Evolutionary conservation across 2,113 vertebrate species (phyloP).

Genomic region (Pelodiscus sinensis): DNA sequence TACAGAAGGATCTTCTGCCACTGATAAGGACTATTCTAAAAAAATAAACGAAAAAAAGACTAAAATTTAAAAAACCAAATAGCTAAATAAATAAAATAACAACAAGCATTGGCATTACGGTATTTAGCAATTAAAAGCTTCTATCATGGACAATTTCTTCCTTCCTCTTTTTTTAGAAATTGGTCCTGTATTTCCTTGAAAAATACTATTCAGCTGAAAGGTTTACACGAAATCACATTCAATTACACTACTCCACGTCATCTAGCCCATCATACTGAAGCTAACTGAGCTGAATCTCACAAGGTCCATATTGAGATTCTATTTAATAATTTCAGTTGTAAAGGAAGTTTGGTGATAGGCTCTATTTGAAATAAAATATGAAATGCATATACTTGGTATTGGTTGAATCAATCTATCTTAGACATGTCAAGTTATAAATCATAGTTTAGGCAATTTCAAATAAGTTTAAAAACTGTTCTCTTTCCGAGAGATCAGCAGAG

Average conservation of each 20-base stretch:
- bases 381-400: background rate
- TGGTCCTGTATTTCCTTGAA: slow-evolving; percentile 4
- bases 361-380: background rate
- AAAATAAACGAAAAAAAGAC: slow-evolving; percentile 85
- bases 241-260: background rate
- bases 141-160: background rate
- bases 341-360: background rate
- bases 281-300: background rate
- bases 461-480: background rate
- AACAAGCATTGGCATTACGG: slow-evolving; percentile 46
- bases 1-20: slow-evolving; percentile 99
- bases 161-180: slow-evolving; percentile 19
- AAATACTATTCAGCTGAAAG: fast-evolving
- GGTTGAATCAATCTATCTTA: background rate
- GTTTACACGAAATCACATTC: background rate
- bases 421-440: background rate
- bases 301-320: background rate
- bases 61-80: slow-evolving; percentile 53
- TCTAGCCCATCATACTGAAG: background rate
- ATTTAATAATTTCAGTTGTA: background rate
- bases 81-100: slow-evolving; percentile 61
- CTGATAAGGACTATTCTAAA: slow-evolving; percentile 99
- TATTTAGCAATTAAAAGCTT: slow-evolving; percentile 19
- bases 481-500: background rate
- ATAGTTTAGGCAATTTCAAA: background rate